These are phyloP conservation scores for Seira sanloemensis DNA, from an alignment of 2,888 invertebrate genomes.

Conservation along the genomic window DNA sequence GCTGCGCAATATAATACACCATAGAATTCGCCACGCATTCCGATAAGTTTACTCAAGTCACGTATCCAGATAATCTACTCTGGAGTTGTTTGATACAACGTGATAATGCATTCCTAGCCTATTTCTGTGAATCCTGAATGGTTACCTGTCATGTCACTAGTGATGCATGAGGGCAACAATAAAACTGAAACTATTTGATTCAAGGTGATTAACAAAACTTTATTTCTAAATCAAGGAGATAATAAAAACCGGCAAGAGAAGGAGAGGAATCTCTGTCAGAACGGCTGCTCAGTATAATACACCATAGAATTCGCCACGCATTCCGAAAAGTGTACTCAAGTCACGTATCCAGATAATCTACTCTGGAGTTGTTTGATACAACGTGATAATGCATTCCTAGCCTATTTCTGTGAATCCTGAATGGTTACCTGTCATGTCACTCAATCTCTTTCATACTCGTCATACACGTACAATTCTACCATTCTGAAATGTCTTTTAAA, in stretches of 20 bases:
- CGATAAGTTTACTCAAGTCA: neutral
- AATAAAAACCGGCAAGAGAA: neutral
- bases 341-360: neutral
- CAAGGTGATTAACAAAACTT: slow-evolving; percentile 1
- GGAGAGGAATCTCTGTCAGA: too few species aligned
- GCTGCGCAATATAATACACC: neutral
- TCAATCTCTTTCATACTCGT: neutral
- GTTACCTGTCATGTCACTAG: slow-evolving; percentile 4
- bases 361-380: neutral
- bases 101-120: neutral
- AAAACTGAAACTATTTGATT: neutral
- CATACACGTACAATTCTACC: too few species aligned
- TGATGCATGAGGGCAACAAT: too few species aligned
- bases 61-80: neutral
- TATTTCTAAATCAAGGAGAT: slow-evolving; percentile 4
- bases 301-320: neutral
- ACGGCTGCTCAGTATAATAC: neutral
- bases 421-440: slow-evolving; percentile 4
- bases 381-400: neutral
- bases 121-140: neutral
- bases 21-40: neutral
- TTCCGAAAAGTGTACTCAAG: neutral
- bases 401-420: neutral
- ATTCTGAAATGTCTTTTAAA: too few species aligned
- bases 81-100: neutral